These are phyloP conservation scores for Philotrypesis tridentata DNA, from an alignment of 1,140 invertebrate genomes.

Conservation along the genomic window DNA sequence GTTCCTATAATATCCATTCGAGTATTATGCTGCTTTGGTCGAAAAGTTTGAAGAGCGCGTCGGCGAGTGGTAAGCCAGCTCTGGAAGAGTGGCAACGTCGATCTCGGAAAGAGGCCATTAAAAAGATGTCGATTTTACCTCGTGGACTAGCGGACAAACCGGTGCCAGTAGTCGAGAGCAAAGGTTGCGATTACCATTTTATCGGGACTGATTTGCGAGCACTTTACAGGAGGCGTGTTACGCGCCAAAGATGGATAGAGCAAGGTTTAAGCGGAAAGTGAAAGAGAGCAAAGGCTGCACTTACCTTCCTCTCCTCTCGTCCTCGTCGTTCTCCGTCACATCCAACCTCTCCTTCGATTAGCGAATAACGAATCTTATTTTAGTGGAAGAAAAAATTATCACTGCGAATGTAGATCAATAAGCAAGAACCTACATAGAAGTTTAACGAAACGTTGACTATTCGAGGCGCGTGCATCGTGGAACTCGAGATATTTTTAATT, in stretches of 20 bases:
- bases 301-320: neutral
- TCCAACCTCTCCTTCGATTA: neutral
- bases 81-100: neutral
- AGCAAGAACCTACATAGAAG: no score
- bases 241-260: constrained; percentile 1
- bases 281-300: neutral
- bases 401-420: neutral
- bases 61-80: neutral
- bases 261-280: constrained; percentile 32
- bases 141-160: neutral
- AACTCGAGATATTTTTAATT: neutral
- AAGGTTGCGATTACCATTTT: constrained; percentile 68
- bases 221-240: constrained; percentile 62
- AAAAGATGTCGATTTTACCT: constrained; percentile 28
- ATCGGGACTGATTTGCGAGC: constrained; percentile 70
- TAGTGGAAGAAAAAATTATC: neutral
- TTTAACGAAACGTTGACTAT: no score
- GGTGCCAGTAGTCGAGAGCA: neutral
- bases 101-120: constrained; percentile 12
- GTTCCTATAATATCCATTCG: neutral
- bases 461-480: no score
- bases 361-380: neutral
- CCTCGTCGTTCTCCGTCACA: neutral
- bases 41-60: neutral
- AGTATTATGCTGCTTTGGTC: neutral